A percentile compares a stretch with the other conserved stretches of the same genome.
Evolutionary conservation across 2,113 vertebrate species (phyloP).

Genomic region (Percina caprodes): DNA sequence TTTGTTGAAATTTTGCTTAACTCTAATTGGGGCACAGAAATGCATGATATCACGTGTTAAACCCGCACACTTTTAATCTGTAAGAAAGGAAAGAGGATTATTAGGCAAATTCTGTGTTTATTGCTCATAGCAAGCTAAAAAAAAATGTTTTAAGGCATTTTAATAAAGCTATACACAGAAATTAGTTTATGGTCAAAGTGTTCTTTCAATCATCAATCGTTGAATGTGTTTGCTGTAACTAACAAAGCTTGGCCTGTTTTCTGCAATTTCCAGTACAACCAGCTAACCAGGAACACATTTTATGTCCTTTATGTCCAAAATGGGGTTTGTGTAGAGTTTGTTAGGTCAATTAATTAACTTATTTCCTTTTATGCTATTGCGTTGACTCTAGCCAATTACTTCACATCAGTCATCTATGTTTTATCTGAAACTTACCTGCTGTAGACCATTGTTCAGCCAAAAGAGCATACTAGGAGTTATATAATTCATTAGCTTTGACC

Average conservation of each 20-base stretch:
- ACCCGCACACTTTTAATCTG: neutral
- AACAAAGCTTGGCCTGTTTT: neutral
- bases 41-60: neutral
- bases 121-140: too few species aligned
- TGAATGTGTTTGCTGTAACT: neutral
- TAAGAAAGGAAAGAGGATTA: neutral
- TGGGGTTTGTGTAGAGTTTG: neutral
- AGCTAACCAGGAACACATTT: neutral
- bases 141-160: too few species aligned
- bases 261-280: neutral
- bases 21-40: neutral
- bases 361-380: neutral
- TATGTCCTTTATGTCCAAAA: neutral
- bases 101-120: neutral
- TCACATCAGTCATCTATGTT: neutral
- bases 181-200: too few species aligned
- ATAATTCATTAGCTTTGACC: conserved; percentile 64
- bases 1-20: neutral
- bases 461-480: conserved; percentile 16
- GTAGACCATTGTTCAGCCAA: conserved; percentile 13
- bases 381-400: conserved; percentile 7
- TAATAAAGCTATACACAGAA: too few species aligned
- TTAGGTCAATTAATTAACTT: neutral
- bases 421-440: conserved; percentile 15
- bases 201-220: neutral